Conservation (phyloP, 2,888 invertebrate species). For the Limnephilus marmoratus region DNA sequence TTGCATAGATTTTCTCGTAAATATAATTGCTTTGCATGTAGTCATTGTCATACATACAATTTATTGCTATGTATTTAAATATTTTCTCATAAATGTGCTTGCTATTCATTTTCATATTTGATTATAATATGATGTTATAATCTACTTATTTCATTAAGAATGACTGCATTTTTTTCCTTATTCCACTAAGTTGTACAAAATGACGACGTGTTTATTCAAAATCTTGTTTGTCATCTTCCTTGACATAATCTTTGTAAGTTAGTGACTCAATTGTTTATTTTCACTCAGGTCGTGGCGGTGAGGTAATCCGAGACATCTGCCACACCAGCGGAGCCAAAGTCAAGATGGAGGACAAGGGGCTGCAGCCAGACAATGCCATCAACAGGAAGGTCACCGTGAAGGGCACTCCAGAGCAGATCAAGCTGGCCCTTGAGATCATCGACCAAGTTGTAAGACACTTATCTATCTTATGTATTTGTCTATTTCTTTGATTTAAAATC, state of each 20-base stretch:
- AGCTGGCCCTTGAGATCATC: conserved; percentile 83
- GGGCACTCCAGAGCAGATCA: conserved; percentile 87
- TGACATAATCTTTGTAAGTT: conserved; percentile 79
- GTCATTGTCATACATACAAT: too few species aligned
- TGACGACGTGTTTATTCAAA: too few species aligned
- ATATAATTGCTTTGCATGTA: too few species aligned
- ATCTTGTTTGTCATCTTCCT: neutral
- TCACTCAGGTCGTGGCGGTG: conserved; percentile 80
- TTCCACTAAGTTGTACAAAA: too few species aligned
- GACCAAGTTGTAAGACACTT: conserved; percentile 80
- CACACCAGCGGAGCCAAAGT: conserved; percentile 85
- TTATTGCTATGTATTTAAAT: too few species aligned
- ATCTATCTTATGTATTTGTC: neutral
- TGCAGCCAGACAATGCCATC: conserved; percentile 68
- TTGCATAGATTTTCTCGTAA: too few species aligned
- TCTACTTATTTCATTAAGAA: too few species aligned
- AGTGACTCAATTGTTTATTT: conserved; percentile 58
- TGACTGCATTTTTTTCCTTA: too few species aligned
- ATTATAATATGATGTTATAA: too few species aligned
- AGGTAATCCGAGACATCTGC: conserved; percentile 83
- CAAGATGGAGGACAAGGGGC: conserved; percentile 74
- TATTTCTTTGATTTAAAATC: conserved; percentile 69
- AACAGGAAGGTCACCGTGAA: conserved; percentile 73
- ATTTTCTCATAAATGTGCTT: too few species aligned
- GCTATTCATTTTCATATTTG: too few species aligned